Evolutionary conservation across 1,140 invertebrate genomes (phyloP), one percentile per base, ranked within the genome.

Genomic region (Drosophila malerkotliana): DNA sequence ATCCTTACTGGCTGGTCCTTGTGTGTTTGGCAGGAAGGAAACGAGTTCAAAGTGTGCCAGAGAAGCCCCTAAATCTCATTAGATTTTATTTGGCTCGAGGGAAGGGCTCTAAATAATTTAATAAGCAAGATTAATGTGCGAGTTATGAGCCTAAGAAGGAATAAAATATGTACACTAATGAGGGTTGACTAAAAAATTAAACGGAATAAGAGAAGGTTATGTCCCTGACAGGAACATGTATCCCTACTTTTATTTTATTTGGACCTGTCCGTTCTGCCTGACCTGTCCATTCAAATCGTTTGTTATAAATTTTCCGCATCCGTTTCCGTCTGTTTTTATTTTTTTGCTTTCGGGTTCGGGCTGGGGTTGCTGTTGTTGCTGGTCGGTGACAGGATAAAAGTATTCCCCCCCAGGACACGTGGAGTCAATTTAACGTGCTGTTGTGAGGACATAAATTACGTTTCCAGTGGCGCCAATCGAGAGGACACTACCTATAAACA

Each of bases 381-480:
- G 21, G 21, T 76, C 54, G 64, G 63, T 83, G 79, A 75, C 79
- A 87, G 81, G 81, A 87, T 85, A 84, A 87, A 52, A 72, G 61
- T 61, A 63, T 58, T 45, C 34, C 45, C 58, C 61, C 45, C 39
- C 58, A 56, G 60, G 66, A 60, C 61, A 85, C 82, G 71, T 85
- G 82, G 53, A 88, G 82, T 87, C 82, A 82, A 85, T 85, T 82
- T 78, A 77, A 85, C 64, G 78, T 85, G 82, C 75, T 76, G 71
- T 64, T 68, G 63, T 67, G 53, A 54, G 61, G 60, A 87, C 82
- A 87, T 87, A 87, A 87, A 87, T 87, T 82, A 88, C 82, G 18
- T 47, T 76, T 88, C 82, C 66, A 79, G 64, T 82, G 77, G 63
- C 69, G 64, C 61, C 68, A 74, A 60, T 63, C 52, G 57, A 73